These are phyloP conservation scores for Physocephala rufipes DNA, from an alignment of 2,888 invertebrate species.

Conservation along the genomic window DNA sequence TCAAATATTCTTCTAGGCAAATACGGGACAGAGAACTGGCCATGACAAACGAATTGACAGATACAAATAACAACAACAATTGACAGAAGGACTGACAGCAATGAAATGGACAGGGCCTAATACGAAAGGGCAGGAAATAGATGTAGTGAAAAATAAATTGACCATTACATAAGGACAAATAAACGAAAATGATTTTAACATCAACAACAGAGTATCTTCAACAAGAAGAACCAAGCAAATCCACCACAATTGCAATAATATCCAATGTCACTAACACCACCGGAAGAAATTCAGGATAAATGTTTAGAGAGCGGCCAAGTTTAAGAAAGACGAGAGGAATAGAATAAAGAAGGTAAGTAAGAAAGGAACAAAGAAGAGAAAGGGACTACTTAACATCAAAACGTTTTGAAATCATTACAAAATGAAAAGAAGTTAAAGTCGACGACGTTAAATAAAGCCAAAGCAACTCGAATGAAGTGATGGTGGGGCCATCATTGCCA, in stretches of 20 bases:
- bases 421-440: neutral
- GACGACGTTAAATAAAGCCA: conserved; percentile 19
- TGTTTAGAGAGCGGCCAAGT: too few species aligned
- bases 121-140: neutral
- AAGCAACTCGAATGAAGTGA: conserved; percentile 4
- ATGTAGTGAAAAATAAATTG: conserved; percentile 32
- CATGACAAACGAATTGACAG: neutral
- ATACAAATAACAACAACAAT: neutral
- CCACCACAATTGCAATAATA: neutral
- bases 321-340: neutral
- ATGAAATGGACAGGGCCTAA: neutral
- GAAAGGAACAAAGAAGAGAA: neutral
- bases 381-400: conserved; percentile 6
- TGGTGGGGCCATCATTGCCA: neutral
- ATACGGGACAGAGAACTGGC: too few species aligned
- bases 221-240: conserved; percentile 9
- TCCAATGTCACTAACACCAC: neutral
- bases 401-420: neutral
- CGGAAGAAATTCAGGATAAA: too few species aligned
- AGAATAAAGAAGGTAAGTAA: neutral
- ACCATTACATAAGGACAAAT: conserved; percentile 29
- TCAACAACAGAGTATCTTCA: neutral
- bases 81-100: neutral
- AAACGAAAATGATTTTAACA: neutral
- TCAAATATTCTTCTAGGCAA: conserved; percentile 29